Percentiles rank a stretch among this genome's conserved stretches.
These are phyloP conservation scores for Pegoplata infirma DNA, from an alignment of 2,888 invertebrate species.

Conservation along the genomic window DNA sequence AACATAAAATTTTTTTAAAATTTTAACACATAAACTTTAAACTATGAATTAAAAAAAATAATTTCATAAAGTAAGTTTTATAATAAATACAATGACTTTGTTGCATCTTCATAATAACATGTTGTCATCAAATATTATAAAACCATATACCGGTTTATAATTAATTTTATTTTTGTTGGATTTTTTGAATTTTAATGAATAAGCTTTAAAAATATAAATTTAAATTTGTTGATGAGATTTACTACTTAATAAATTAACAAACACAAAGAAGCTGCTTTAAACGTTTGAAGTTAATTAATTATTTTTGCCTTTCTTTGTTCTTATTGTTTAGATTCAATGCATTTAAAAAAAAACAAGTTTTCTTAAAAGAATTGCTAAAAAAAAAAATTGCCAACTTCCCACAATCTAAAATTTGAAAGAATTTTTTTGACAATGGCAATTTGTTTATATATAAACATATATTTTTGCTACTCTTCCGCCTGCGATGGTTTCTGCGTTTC, in stretches of 20 bases:
- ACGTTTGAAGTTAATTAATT: not conserved
- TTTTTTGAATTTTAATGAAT: not conserved
- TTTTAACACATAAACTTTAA: not conserved
- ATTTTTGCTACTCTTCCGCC: too few species aligned
- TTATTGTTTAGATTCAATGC: not conserved
- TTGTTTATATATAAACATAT: too few species aligned
- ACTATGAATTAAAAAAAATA: not conserved
- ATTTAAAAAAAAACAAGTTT: too few species aligned
- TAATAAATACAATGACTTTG: not conserved
- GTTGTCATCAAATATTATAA: not conserved
- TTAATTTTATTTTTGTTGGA: too few species aligned
- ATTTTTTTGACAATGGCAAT: too few species aligned
- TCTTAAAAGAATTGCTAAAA: not conserved
- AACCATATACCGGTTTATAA: not conserved
- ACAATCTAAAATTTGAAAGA: not conserved
- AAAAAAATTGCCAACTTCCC: not conserved
- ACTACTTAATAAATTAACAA: not conserved
- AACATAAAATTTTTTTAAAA: too few species aligned
- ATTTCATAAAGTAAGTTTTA: not conserved
- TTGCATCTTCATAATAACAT: not conserved
- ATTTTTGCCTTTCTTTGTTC: not conserved
- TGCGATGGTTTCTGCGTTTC: too few species aligned
- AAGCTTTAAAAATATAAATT: not conserved
- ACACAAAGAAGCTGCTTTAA: not conserved
- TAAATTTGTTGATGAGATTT: not conserved